phyloP scores from a whole-genome alignment of 2,888 invertebrate species.

The Machimus rusticus region DNA sequence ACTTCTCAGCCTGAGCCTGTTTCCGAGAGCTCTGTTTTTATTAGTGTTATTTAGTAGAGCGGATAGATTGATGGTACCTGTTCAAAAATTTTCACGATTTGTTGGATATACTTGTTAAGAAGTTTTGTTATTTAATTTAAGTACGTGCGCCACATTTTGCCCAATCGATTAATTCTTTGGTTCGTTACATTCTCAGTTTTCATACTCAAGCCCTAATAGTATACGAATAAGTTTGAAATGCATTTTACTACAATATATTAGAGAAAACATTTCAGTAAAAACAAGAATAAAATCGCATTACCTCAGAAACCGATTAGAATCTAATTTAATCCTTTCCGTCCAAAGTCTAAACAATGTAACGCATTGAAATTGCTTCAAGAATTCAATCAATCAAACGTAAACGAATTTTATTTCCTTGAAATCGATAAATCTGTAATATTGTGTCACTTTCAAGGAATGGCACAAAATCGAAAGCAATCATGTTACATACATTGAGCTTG shows the following conservation, averaged over 20 bases:
- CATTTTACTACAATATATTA: neutral
- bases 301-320: neutral
- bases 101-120: too few species aligned
- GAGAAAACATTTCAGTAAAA: neutral
- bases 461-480: neutral
- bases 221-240: neutral
- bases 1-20: too few species aligned
- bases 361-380: neutral
- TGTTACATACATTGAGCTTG: neutral
- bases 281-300: neutral
- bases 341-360: neutral
- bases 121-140: too few species aligned
- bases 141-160: too few species aligned
- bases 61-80: too few species aligned
- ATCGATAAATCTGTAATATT: neutral
- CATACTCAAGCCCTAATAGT: neutral
- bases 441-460: neutral
- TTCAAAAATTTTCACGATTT: too few species aligned
- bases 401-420: neutral
- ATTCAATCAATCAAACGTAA: neutral
- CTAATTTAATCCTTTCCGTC: neutral
- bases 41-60: too few species aligned
- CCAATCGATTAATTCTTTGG: too few species aligned
- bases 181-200: too few species aligned
- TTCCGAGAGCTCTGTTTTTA: too few species aligned